Base-by-base conservation (phyloP, 2,113 vertebrate species). In the Silurus asotus region DNA sequence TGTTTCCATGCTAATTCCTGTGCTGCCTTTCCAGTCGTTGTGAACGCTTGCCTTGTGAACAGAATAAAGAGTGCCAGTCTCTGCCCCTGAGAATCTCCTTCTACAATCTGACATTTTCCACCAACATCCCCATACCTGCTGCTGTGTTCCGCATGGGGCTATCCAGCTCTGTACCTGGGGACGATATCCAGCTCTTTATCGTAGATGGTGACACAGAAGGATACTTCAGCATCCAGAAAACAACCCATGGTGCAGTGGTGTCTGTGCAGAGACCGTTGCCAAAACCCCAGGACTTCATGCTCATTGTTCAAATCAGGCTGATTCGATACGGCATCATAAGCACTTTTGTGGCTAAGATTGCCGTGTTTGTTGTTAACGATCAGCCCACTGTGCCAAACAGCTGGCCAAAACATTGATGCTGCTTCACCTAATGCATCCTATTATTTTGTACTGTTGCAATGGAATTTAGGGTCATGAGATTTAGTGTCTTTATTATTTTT, bases 121-220 rank as follows among this genome's bases (percentile, higher is more conserved):
- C 96, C 96, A 97, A 97, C 96, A 96, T 98, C 89, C 97, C 96
- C 89, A 94, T 95, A 90, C 96, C 96, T 92, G 96, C 96, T 92
- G 95, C 96, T 92, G 94, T 99, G 93, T 99, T 99, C 96, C 97
- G 96, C 94, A 99, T 99, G 97, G 97, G 98, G 90, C 97, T 97
- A 83, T 96, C 97, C 93, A 96, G 90, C 91, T 92, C 93, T n/a
- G 92, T 95, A 91, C 92, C 95, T 2, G 97, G 97, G 89, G 97
- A 99, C 91, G 94, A 96, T 94, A 94, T 99, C 94, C 94, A 95
- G 93, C 94, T 97, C 88, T 93, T 95, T 93, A 97, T 99, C 93
- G 95, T 93, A 83, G 90, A 93, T 13, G 98, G 97, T 91, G 97
- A 99, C 88, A 94, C 97, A 88, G 96, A 94, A 81, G 96, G 96